Percentiles rank a stretch among this genome's conserved stretches.
phyloP scores from a whole-genome alignment of 2,888 invertebrate genomes.

The Erpobdella octoculata region DNA sequence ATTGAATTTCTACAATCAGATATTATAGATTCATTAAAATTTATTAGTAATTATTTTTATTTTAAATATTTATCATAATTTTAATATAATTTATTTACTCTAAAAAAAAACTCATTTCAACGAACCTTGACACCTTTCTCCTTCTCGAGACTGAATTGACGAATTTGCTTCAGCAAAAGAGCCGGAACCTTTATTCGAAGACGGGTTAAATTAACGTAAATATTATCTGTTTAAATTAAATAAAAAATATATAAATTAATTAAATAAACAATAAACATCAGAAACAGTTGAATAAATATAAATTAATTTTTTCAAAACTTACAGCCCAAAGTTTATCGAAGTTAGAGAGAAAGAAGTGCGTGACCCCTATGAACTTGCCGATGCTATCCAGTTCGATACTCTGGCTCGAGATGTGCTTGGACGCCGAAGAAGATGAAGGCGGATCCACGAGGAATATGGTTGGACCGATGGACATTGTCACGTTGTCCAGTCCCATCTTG shows the following conservation, averaged over 20 bases:
- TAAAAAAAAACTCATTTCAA: too few species aligned
- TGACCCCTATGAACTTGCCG: background rate
- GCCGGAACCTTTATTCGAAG: background rate
- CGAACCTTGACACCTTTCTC: background rate
- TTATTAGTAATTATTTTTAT: too few species aligned
- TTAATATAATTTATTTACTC: too few species aligned
- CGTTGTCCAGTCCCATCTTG: slow-evolving; percentile 12
- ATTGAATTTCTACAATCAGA: too few species aligned
- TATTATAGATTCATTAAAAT: too few species aligned
- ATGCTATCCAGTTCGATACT: slow-evolving; percentile 6
- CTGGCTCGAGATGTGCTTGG: background rate
- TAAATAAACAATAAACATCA: too few species aligned
- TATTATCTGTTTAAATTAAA: too few species aligned
- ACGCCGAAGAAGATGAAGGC: background rate
- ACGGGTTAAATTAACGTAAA: too few species aligned
- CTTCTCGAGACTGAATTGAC: background rate
- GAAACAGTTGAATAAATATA: background rate
- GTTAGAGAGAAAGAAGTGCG: background rate
- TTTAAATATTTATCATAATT: too few species aligned
- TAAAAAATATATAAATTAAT: too few species aligned
- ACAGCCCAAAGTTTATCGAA: background rate
- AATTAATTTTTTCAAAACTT: background rate
- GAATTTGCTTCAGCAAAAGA: background rate
- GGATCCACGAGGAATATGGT: background rate
- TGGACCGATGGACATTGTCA: slow-evolving; percentile 9